A percentile compares a stretch with the other conserved stretches of the same genome.
Evolutionary conservation across 2,113 vertebrate species (phyloP).

Genomic region (Melospiza melodia): DNA sequence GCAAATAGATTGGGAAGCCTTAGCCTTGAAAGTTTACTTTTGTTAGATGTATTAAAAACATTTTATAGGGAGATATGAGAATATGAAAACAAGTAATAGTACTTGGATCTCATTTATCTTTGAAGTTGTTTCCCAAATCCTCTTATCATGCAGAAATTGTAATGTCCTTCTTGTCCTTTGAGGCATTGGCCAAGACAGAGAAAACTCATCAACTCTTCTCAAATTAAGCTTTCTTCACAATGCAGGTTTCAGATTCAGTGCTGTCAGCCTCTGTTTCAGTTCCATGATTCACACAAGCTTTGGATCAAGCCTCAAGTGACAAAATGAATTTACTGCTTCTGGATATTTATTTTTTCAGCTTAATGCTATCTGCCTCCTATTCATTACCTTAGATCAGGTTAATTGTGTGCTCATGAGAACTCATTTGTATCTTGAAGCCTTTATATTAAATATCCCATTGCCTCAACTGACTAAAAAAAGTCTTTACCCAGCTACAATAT

Average conservation of each 20-base stretch:
- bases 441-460: background rate
- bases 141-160: background rate
- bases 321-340: background rate
- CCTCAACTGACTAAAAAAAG: background rate
- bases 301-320: background rate
- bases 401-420: background rate
- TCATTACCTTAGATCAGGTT: background rate
- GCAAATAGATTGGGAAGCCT: conserved; percentile 4
- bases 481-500: background rate
- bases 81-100: background rate
- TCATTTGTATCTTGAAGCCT: background rate
- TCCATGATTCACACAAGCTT: background rate
- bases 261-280: background rate
- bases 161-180: background rate
- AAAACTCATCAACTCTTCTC: background rate
- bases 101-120: background rate
- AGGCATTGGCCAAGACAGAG: background rate
- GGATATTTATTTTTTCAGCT: background rate
- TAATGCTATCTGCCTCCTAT: background rate
- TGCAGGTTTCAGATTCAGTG: background rate
- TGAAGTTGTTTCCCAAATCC: background rate
- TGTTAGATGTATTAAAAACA: background rate
- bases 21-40: background rate
- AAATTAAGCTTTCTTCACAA: background rate
- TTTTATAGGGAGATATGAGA: background rate